Base-by-base conservation (phyloP, 2,113 vertebrate genomes). In the Ceyx margarethae region DNA sequence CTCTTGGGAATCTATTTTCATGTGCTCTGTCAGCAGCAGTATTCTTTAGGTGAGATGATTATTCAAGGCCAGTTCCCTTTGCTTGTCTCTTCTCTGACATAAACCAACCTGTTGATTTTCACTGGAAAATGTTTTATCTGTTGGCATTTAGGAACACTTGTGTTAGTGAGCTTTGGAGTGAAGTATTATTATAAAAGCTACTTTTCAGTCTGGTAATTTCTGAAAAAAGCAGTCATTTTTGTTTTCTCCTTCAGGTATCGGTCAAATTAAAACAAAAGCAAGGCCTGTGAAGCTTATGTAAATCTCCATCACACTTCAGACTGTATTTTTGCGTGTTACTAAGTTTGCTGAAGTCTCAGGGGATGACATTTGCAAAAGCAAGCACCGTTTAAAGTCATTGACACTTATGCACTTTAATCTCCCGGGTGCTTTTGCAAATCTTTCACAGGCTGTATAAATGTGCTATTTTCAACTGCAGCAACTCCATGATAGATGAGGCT, bases 341-440 rank as follows among this genome's bases (percentile, higher is more conserved):
- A 88, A 82, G 77, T 94, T 95, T 87, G 28, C 85, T 64, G 65
- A 77, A 92, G 37, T 93, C 89, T 67, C 75, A 33, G 67, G 61
- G 89, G 91, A 89, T 37, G 35, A 85, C 87, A 93, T 92, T 80
- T 85, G 73, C 91, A 87, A 87, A 67, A 91, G 89, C 89, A 85
- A 91, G 87, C 85, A 53, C 91, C 85, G 72, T 92, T 95, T 95
- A 93, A 91, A 92, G 92, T 85, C 89, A 68, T 80, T 91, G 89
- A 75, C 89, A 78, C 91, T 93, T 86, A 40, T 20, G 79, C 65
- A 85, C 89, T 94, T 92, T 80, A 94, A 91, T 96, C 94, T 93
- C 85, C 61, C 85, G 91, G 85, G 89, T 85, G 87, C 94, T 89
- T 96, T 89, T 87, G 75, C 87, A 89, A 87, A 87, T 95, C 94